Base-by-base conservation (phyloP, 2,113 vertebrate genomes). In the Otis tarda region DNA sequence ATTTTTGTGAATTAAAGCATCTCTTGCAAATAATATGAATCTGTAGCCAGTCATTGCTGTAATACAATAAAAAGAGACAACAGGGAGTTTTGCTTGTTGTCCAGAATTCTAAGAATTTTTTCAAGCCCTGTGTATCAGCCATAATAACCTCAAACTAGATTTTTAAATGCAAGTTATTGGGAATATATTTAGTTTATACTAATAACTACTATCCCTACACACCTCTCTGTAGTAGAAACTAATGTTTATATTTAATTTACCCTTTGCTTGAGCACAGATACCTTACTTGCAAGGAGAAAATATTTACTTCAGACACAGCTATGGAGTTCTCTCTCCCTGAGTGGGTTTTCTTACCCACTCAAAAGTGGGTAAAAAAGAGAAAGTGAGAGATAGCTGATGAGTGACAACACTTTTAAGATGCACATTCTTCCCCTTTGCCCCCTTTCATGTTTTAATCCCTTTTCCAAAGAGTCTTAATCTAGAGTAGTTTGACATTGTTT, bases 201-300 rank as follows among this genome's bases (percentile, higher is more conserved):
- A 63, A 41, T 14, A 84, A 5, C 5, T 41, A 47, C 5, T 11
- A 47, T 33, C 13, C 3, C 8, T 23, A n/a, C 0, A 1, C 0
- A 2, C 70, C 13, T 60, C 10, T 82, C 17, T 69, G 20, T 37
- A 76, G 7, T 27, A 67, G 35, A 7, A 64, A 25, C 14, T 39
- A 52, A 33, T 13, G 6, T 43, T 67, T 74, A 8, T 61, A 33
- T 63, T 67, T 89, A 11, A 25, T 67, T 33, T 76, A 33, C 2
- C 12, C 2, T 59, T 50, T 73, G 3, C 12, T 81, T 67, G 12
- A 3, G 6, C 6, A 2, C 8, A 2, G 8, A 8, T 47, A 59
- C 7, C 10, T 81, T 69, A n/a, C 41, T 64, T 73, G 12, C 5
- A 53, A 41, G 31, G 8, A 57, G 6, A 59, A 4, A 47, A 45